Evolutionary conservation across 2,113 vertebrate genomes (phyloP), one percentile per base, ranked within the genome.

Genomic region (Clarias magur): DNA sequence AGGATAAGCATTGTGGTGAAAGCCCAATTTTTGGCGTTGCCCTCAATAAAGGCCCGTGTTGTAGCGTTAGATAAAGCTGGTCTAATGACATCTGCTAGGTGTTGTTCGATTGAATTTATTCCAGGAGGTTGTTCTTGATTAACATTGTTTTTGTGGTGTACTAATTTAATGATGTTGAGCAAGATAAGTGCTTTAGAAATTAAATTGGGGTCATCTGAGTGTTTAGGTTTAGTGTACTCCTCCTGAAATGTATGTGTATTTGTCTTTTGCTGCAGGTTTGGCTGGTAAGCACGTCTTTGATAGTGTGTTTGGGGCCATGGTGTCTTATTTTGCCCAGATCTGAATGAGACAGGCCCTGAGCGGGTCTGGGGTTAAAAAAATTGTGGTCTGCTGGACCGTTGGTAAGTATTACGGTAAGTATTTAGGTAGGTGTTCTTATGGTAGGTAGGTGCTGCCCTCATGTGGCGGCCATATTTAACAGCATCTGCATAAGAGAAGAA

Each of bases 261-360:
- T 48, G 38, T 68, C 0, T 68, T 68, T 6, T 48, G 11, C 48
- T 75, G 30, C 19, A 42, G 19, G 38, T 75, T 19, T 73, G 70
- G 4, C 2, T 15, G 30, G 0, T 0, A 5, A 2, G 10, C 34
- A 0, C 7, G 11, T 15, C 11, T 15, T 11, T 1, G 11, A 2
- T 27, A 27, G 3, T 27, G n/a, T 11, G 2, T 11, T 12, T 11
- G 4, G 0, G 13, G 9, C n/a, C 65, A 3, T 67, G n/a, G 11
- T 27, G n/a, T 12, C 3, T 27, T 67, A 23, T 23, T 62, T 1
- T 6, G 15, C 3, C 30, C 0, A 2, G 27, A 30, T 12, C 3
- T 30, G 0, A 17, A 70, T 3, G 67, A 27, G 2, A 16, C 11
- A 1, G 27, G 67, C 30, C 27, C 27, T 1, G 27, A 30, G 3